A percentile compares a stretch with the other conserved stretches of the same genome.
phyloP scores from a whole-genome alignment of 2,113 vertebrate genomes.

The Pogonocichla stellata region DNA sequence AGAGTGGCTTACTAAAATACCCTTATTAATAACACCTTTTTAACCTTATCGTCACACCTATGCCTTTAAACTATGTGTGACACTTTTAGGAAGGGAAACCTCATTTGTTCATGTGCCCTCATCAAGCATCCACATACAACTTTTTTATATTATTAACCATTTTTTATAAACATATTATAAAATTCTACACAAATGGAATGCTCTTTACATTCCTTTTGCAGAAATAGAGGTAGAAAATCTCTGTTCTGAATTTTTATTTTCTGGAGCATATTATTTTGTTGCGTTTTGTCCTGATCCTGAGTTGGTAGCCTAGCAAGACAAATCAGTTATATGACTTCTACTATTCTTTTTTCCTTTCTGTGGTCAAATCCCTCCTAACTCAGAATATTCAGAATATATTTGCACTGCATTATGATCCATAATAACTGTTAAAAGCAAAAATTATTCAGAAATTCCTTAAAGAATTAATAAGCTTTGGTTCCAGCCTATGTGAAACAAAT shows the following conservation, averaged over 20 bases:
- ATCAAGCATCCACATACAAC: not conserved
- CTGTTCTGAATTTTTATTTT: not conserved
- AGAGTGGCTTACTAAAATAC: not conserved
- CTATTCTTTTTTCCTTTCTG: not conserved
- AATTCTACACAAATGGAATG: accelerated
- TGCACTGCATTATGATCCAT: not conserved
- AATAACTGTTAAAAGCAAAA: not conserved
- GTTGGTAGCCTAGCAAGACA: not conserved
- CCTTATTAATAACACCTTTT: not conserved
- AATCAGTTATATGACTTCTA: not conserved
- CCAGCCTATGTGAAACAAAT: not conserved
- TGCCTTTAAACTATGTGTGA: not conserved
- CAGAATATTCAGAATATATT: not conserved
- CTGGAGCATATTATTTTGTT: not conserved
- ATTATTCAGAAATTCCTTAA: not conserved
- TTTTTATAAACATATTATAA: not conserved
- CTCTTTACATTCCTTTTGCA: not conserved
- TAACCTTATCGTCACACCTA: not conserved
- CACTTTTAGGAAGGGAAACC: accelerated
- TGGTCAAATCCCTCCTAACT: not conserved
- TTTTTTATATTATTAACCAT: not conserved
- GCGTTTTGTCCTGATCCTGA: not conserved
- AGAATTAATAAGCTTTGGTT: not conserved
- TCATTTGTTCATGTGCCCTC: not conserved
- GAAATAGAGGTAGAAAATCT: not conserved